Percentiles rank a stretch among this genome's conserved stretches.
phyloP scores from a whole-genome alignment of 2,888 invertebrate genomes.

The Phyto melanocephala region DNA sequence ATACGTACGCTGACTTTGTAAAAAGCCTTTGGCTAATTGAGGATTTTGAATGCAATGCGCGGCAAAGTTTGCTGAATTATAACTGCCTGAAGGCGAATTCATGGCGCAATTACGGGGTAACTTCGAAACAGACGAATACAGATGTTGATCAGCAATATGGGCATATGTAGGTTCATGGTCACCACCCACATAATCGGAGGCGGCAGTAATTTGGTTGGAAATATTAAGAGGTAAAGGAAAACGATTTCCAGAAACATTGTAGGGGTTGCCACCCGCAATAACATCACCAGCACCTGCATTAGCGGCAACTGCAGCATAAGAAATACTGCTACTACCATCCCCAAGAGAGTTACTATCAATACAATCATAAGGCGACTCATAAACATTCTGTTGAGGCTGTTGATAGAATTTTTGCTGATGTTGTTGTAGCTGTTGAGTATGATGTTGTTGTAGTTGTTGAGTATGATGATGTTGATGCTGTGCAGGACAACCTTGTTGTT shows the following conservation, averaged over 20 bases:
- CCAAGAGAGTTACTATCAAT: conserved; percentile 73
- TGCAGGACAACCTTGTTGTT: conserved; percentile 70
- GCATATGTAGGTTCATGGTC: conserved; percentile 66
- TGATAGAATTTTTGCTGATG: conserved; percentile 67
- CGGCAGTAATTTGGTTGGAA: conserved; percentile 74
- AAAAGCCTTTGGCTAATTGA: conserved; percentile 58
- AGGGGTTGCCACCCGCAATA: conserved; percentile 67
- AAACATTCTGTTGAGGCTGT: conserved; percentile 70
- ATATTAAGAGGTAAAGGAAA: conserved; percentile 78
- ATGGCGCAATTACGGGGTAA: conserved; percentile 21
- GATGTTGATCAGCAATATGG: conserved; percentile 66
- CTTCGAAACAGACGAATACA: conserved; percentile 70
- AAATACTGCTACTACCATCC: conserved; percentile 69
- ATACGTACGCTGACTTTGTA: conserved; percentile 72
- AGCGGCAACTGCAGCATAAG: conserved; percentile 73
- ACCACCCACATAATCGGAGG: conserved; percentile 55
- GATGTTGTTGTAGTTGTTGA: background rate
- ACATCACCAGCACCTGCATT: conserved; percentile 46
- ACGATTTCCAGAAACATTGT: conserved; percentile 78
- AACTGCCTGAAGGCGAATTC: background rate
- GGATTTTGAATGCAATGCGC: conserved; percentile 33
- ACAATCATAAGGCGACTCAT: conserved; percentile 77
- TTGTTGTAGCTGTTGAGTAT: conserved; percentile 20
- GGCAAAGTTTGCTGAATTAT: background rate
- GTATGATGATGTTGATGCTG: conserved; percentile 64